A percentile compares a stretch with the other conserved stretches of the same genome.
These are phyloP conservation scores for Pantelozetes paolii DNA, from an alignment of 2,888 invertebrate genomes.

Conservation along the genomic window DNA sequence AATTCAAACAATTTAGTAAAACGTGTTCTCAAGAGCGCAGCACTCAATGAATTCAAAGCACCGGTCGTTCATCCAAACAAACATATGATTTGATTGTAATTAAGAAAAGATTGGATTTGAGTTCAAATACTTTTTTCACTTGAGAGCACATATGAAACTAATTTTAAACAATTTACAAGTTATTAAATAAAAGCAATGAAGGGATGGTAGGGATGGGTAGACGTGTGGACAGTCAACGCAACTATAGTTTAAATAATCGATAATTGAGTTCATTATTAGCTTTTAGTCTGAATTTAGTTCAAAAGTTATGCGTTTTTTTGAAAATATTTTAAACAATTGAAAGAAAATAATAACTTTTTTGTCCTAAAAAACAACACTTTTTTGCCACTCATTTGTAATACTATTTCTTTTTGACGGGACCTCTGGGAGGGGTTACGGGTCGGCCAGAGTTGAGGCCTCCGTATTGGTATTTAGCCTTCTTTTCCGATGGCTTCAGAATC, in stretches of 20 bases:
- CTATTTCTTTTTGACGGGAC: conserved; percentile 55
- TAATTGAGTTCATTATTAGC: background rate
- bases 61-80: background rate
- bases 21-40: background rate
- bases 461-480: conserved; percentile 98
- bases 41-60: conserved; percentile 18
- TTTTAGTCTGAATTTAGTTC: background rate
- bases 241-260: too few species aligned
- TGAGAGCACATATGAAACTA: background rate
- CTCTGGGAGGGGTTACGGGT: conserved; percentile 93
- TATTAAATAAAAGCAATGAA: background rate
- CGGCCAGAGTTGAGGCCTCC: conserved; percentile 88
- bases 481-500: conserved; percentile 99
- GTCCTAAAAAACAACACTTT: conserved; percentile 14
- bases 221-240: background rate
- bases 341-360: background rate
- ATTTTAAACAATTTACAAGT: background rate
- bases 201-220: background rate
- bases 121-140: background rate
- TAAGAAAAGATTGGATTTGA: background rate
- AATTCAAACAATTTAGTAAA: background rate
- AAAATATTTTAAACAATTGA: background rate
- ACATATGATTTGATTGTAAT: background rate
- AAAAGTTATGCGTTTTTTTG: too few species aligned
- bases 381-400: background rate